These are phyloP conservation scores for Pseudochromis fuscus DNA, from an alignment of 2,797 vertebrate genomes.

Conservation along the genomic window DNA sequence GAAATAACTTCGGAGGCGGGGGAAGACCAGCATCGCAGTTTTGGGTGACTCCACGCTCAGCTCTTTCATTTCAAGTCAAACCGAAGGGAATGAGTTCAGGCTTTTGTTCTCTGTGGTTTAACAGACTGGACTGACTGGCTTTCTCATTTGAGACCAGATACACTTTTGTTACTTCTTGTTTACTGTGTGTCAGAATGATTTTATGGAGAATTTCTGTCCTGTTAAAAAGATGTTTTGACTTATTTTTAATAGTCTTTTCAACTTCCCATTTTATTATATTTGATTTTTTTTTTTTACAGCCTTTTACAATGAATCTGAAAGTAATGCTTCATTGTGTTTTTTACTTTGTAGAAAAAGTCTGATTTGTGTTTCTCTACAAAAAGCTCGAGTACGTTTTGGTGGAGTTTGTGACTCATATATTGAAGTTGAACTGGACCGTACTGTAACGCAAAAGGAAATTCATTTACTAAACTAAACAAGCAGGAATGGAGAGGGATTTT, in stretches of 20 bases:
- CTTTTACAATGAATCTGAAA: no score
- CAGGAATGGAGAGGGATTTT: not conserved
- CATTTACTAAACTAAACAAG: not conserved
- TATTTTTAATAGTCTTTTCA: not conserved
- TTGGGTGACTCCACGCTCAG: constrained; percentile 42
- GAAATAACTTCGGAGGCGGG: constrained; percentile 20
- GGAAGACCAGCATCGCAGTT: constrained; percentile 36
- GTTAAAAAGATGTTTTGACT: not conserved
- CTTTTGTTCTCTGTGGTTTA: constrained; percentile 23
- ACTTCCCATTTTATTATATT: not conserved
- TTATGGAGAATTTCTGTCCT: no score
- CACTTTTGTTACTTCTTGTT: not conserved
- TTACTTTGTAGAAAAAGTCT: no score
- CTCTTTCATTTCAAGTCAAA: constrained; percentile 39
- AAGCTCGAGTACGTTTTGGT: not conserved
- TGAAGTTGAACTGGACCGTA: not conserved
- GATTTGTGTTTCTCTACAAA: not conserved
- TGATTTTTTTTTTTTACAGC: no score
- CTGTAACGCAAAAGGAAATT: not conserved
- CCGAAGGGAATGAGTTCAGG: constrained; percentile 8
- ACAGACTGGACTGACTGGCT: constrained; percentile 13
- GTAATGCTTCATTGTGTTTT: no score
- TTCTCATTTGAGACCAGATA: not conserved
- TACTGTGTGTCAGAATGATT: not conserved
- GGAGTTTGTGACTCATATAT: constrained; percentile 2